phyloP scores from a whole-genome alignment of 1,140 invertebrate species.

The Nautilus pompilius region DNA sequence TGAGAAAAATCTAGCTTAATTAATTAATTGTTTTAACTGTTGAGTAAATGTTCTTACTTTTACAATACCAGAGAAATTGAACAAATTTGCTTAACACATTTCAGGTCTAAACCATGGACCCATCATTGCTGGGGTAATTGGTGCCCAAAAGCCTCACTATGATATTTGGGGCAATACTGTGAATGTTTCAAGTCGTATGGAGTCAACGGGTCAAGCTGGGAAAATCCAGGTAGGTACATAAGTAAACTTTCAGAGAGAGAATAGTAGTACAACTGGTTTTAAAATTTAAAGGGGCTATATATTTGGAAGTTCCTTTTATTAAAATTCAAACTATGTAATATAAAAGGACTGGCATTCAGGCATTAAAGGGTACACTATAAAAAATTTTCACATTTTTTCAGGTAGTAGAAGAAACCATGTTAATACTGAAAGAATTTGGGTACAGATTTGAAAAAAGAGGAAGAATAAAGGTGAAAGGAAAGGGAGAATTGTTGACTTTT shows the following conservation, averaged over 20 bases:
- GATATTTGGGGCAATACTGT: constrained; percentile 77
- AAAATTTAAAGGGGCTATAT: no score
- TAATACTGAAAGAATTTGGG: constrained; percentile 81
- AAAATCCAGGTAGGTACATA: constrained; percentile 74
- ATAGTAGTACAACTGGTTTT: no score
- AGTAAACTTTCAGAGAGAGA: no score
- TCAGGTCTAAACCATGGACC: constrained; percentile 61
- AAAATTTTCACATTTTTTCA: constrained; percentile 53
- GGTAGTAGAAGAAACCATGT: constrained; percentile 89
- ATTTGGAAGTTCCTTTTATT: no score
- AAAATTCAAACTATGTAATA: no score
- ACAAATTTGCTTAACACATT: no score
- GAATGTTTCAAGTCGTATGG: constrained; percentile 92
- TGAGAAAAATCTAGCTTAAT: no score
- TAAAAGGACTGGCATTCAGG: no score
- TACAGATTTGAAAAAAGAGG: constrained; percentile 89
- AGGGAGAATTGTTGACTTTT: constrained; percentile 92
- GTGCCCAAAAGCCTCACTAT: constrained; percentile 72
- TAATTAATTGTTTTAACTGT: no score
- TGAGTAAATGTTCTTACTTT: no score
- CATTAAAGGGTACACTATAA: no score
- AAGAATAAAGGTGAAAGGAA: constrained; percentile 88
- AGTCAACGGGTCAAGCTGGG: constrained; percentile 87
- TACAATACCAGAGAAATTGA: no score
- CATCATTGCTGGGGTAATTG: constrained; percentile 84